Evolutionary conservation across 1,140 invertebrate genomes (phyloP).

Genomic region (Centruroides sculpturatus): DNA sequence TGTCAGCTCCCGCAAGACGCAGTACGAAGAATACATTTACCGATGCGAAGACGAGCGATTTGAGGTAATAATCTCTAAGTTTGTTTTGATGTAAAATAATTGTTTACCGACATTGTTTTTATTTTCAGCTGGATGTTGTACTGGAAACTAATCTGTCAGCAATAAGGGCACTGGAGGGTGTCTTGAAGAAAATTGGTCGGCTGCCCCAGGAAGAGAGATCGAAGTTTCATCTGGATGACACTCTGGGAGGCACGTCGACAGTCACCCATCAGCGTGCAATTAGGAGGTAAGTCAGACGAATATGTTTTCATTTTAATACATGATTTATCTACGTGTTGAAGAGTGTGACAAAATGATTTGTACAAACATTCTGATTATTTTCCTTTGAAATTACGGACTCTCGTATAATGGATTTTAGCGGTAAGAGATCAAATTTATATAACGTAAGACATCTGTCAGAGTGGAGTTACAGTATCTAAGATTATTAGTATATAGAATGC

Average conservation of each 20-base stretch:
- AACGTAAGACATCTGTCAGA: too few relatives aligned
- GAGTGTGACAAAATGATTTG: too few relatives aligned
- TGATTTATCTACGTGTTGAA: too few relatives aligned
- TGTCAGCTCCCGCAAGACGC: conserved; percentile 88
- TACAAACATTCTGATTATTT: too few relatives aligned
- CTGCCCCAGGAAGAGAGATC: conserved; percentile 77
- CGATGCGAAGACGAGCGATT: conserved; percentile 88
- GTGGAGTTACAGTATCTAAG: too few relatives aligned
- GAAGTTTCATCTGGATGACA: conserved; percentile 78
- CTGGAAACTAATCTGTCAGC: conserved; percentile 89
- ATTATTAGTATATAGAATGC: too few relatives aligned
- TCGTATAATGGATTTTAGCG: too few relatives aligned
- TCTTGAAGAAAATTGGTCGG: conserved; percentile 75
- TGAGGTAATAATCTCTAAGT: conserved; percentile 25
- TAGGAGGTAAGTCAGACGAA: conserved; percentile 1
- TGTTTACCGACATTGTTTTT: background rate
- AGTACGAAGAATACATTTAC: conserved; percentile 94
- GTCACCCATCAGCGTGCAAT: conserved; percentile 76
- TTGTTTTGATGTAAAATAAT: background rate
- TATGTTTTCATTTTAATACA: too few relatives aligned
- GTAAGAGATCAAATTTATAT: too few relatives aligned
- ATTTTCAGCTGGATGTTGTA: conserved; percentile 68
- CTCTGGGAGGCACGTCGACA: conserved; percentile 75
- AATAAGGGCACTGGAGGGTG: conserved; percentile 76
- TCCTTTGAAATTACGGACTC: too few relatives aligned